These are phyloP conservation scores for Podargus strigoides DNA, from an alignment of 2,797 vertebrate genomes.

Conservation along the genomic window DNA sequence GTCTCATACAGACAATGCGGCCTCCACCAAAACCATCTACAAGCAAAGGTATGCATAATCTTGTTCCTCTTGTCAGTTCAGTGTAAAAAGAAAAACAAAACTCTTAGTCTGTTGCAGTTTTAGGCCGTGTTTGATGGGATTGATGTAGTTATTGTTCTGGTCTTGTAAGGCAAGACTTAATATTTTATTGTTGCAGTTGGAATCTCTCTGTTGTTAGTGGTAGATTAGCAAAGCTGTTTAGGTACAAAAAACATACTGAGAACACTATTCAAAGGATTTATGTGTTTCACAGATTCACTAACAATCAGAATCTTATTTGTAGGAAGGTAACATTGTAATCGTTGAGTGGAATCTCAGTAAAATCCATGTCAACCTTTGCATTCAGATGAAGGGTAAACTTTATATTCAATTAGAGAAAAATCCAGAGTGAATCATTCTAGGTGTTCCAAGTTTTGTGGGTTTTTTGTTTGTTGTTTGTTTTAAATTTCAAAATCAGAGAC, in stretches of 20 bases:
- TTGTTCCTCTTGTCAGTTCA: not conserved
- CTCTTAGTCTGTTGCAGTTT: not conserved
- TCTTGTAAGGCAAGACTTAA: not conserved
- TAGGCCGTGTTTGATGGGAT: not conserved
- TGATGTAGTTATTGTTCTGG: not conserved
- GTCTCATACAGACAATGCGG: constrained; percentile 97
- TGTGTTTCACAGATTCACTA: not conserved
- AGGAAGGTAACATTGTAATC: fast-evolving
- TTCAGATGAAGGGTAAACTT: not conserved
- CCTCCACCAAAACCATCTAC: constrained; percentile 82
- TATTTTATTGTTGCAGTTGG: not conserved
- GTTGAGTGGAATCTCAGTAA: not conserved
- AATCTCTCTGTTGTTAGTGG: not conserved
- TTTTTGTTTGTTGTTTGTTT: not conserved
- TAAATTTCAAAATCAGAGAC: constrained; percentile 63
- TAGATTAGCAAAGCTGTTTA: not conserved
- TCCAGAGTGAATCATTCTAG: not conserved
- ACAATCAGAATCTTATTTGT: not conserved
- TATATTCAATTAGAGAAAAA: not conserved
- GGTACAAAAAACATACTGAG: not conserved
- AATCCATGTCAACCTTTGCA: fast-evolving
- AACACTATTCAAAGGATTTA: fast-evolving
- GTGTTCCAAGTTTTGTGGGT: not conserved
- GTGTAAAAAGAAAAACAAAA: not conserved
- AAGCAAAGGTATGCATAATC: constrained; percentile 77